phyloP scores from a whole-genome alignment of 1,140 invertebrate species.

The Brachionus manjavacas region DNA sequence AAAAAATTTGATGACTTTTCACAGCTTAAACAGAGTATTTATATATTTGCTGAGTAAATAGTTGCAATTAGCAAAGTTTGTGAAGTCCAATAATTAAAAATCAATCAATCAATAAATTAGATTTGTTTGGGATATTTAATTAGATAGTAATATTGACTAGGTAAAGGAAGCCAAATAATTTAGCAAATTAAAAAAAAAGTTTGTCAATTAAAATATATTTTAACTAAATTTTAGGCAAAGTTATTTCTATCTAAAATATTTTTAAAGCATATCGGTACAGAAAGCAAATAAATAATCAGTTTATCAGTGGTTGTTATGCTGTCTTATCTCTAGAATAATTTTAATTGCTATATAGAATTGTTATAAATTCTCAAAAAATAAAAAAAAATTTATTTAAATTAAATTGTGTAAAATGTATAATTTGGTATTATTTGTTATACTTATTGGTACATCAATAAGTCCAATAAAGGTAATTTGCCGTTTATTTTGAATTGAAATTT shows the following conservation, averaged over 20 bases:
- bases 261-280: no score
- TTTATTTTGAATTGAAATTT: not conserved
- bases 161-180: slow-evolving; percentile 18
- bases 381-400: no score
- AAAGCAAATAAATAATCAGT: no score
- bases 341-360: no score
- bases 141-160: slow-evolving; percentile 19
- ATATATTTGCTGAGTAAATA: not conserved
- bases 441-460: not conserved
- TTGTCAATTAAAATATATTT: not conserved
- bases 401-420: not conserved
- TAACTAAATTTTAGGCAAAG: not conserved
- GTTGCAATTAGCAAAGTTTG: not conserved
- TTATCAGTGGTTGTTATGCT: no score
- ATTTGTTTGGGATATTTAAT: slow-evolving; percentile 13
- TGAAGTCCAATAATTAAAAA: not conserved
- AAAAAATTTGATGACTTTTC: not conserved
- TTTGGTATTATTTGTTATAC: not conserved
- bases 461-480: not conserved
- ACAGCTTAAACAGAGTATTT: not conserved
- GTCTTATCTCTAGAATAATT: no score
- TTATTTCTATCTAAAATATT: no score
- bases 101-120: not conserved
- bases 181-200: not conserved
- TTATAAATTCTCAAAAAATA: not conserved